These are phyloP conservation scores for Semotilus atromaculatus DNA, from an alignment of 2,797 vertebrate genomes.

Conservation along the genomic window DNA sequence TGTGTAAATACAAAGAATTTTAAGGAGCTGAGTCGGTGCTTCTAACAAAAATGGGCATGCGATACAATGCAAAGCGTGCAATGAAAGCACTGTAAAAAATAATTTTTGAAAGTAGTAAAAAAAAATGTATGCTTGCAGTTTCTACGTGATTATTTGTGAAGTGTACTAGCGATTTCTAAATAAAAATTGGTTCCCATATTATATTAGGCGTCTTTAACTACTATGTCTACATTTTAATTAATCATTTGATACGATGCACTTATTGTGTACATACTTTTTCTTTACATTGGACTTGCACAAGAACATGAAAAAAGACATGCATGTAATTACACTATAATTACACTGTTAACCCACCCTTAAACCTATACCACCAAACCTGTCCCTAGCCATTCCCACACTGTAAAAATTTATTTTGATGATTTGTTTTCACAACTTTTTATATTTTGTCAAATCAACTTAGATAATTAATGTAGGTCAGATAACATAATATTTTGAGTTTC, in stretches of 20 bases:
- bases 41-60: background rate
- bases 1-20: constrained; percentile 18
- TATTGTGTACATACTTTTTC: background rate
- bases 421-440: no score
- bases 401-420: no score
- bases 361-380: background rate
- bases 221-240: background rate
- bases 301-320: background rate
- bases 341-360: background rate
- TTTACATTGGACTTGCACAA: background rate
- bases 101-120: no score
- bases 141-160: no score
- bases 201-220: background rate
- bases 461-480: no score
- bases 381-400: background rate
- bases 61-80: constrained; percentile 26
- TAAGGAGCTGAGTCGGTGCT: background rate
- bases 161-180: no score
- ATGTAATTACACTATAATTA: background rate
- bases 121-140: no score
- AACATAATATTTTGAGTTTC: no score
- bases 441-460: no score
- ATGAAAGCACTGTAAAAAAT: background rate
- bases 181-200: background rate
- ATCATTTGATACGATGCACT: background rate